A percentile compares a stretch with the other conserved stretches of the same genome.
Conservation (phyloP, 1,140 invertebrate genomes). For the Drosophila micromelanica region DNA sequence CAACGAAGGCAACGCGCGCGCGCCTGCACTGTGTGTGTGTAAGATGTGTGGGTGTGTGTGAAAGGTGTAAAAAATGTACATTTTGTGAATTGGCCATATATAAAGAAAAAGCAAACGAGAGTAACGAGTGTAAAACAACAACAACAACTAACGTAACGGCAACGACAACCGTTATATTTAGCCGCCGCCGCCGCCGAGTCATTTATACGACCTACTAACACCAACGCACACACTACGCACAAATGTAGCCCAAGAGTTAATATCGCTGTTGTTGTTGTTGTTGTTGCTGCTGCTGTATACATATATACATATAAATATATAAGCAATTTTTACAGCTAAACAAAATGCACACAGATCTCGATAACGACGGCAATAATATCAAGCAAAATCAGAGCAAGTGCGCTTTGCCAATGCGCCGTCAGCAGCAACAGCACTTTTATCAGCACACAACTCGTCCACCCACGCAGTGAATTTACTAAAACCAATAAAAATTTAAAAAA, state of each 20-base stretch:
- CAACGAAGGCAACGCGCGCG: slow-evolving; percentile 54
- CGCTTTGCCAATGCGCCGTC: slow-evolving; percentile 48
- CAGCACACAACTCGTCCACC: slow-evolving; percentile 72
- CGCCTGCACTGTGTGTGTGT: slow-evolving; percentile 49
- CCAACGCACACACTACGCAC: slow-evolving; percentile 51
- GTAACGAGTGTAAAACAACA: slow-evolving; percentile 67
- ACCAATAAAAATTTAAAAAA: slow-evolving; percentile 17
- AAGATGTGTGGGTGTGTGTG: slow-evolving; percentile 70
- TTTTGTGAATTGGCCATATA: slow-evolving; percentile 78
- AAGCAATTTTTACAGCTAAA: slow-evolving; percentile 38
- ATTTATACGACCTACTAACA: slow-evolving; percentile 58
- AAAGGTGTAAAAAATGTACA: slow-evolving; percentile 80
- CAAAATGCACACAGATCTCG: slow-evolving; percentile 76
- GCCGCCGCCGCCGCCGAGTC: slow-evolving; percentile 65
- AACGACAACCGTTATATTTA: slow-evolving; percentile 75
- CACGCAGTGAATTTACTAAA: slow-evolving; percentile 61
- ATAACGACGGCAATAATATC: slow-evolving; percentile 50
- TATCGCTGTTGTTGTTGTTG: slow-evolving; percentile 42
- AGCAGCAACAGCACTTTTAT: slow-evolving; percentile 68
- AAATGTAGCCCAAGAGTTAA: slow-evolving; percentile 41
- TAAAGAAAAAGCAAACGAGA: slow-evolving; percentile 63
- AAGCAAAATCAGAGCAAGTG: slow-evolving; percentile 46
- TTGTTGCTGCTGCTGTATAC: slow-evolving; percentile 37
- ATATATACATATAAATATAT: slow-evolving; percentile 7
- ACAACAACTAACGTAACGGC: slow-evolving; percentile 45